phyloP scores from a whole-genome alignment of 92 coral and sea anemone genomes.

The Metridium senile region DNA sequence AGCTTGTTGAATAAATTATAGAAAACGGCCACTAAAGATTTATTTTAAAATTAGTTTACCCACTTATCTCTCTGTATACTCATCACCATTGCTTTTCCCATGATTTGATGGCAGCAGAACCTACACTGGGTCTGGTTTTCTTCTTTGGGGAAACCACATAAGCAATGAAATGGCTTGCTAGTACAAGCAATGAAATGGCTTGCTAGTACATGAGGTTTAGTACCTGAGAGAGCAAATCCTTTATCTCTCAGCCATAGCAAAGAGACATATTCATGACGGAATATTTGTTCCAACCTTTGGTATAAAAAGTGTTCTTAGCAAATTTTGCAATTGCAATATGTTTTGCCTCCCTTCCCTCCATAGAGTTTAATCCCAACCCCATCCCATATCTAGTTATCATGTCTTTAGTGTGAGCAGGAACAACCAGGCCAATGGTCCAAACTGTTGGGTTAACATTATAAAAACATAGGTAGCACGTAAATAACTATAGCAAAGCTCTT shows the following conservation, averaged over 20 bases:
- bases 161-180: too few relatives aligned
- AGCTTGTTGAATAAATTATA: too few relatives aligned
- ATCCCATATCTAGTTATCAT: conserved; percentile 49
- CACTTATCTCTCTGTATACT: too few relatives aligned
- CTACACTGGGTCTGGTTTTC: conserved; percentile 21
- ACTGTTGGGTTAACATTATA: conserved; percentile 44
- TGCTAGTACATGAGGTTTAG: conserved; percentile 18
- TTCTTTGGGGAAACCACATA: conserved; percentile 53
- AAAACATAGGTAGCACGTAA: conserved; percentile 17
- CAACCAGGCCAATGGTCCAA: conserved; percentile 46
- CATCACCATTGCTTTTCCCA: not conserved
- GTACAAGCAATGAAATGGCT: conserved; percentile 44
- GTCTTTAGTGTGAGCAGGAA: conserved; percentile 50
- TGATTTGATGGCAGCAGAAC: conserved; percentile 14
- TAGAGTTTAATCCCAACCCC: conserved; percentile 51
- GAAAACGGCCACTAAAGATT: too few relatives aligned
- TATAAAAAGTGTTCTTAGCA: conserved; percentile 31
- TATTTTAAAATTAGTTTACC: too few relatives aligned
- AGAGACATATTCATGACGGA: conserved; percentile 51
- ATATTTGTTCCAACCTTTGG: conserved; percentile 55
- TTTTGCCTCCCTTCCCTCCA: conserved; percentile 67
- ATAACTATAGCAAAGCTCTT: conserved; percentile 8
- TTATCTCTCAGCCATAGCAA: conserved; percentile 54
- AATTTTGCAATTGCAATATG: conserved; percentile 47
- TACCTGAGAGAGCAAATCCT: conserved; percentile 41